These are phyloP conservation scores for Ryuthela nishihirai DNA, from an alignment of 2,888 invertebrate species.

Conservation along the genomic window DNA sequence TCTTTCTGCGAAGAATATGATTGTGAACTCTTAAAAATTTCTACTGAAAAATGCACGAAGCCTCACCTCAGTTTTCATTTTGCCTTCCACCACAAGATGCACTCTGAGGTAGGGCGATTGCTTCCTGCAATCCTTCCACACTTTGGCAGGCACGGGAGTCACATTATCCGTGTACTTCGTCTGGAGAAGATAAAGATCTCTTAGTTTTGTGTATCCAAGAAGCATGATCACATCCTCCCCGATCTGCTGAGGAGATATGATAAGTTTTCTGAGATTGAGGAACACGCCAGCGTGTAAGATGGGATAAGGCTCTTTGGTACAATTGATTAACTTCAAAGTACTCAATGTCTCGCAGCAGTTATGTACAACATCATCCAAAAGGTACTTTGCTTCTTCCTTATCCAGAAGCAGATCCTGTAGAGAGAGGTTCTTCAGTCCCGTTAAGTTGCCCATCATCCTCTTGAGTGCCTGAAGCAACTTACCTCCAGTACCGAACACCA, in stretches of 20 bases:
- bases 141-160: slow-evolving; percentile 46
- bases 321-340: slow-evolving; percentile 66
- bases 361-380: slow-evolving; percentile 64
- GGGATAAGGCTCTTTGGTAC: slow-evolving; percentile 65
- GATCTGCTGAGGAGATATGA: slow-evolving; percentile 49
- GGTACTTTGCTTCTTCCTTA: slow-evolving; percentile 63
- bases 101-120: slow-evolving; percentile 63
- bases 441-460: slow-evolving; percentile 64
- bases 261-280: slow-evolving; percentile 62
- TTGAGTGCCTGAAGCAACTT: slow-evolving; percentile 48
- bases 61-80: slow-evolving; percentile 53
- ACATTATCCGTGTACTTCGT: slow-evolving; percentile 55
- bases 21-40: no score
- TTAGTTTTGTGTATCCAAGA: slow-evolving; percentile 52
- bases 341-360: slow-evolving; percentile 62
- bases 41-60: no score
- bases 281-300: slow-evolving; percentile 72
- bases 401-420: slow-evolving; percentile 71
- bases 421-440: slow-evolving; percentile 61
- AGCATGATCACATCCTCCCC: slow-evolving; percentile 43
- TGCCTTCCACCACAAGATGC: slow-evolving; percentile 64
- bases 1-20: no score
- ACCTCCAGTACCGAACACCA: slow-evolving; percentile 74
- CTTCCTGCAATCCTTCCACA: slow-evolving; percentile 57
- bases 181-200: slow-evolving; percentile 68